phyloP scores from a whole-genome alignment of 2,888 invertebrate genomes.

The Stegana nigrithorax region DNA sequence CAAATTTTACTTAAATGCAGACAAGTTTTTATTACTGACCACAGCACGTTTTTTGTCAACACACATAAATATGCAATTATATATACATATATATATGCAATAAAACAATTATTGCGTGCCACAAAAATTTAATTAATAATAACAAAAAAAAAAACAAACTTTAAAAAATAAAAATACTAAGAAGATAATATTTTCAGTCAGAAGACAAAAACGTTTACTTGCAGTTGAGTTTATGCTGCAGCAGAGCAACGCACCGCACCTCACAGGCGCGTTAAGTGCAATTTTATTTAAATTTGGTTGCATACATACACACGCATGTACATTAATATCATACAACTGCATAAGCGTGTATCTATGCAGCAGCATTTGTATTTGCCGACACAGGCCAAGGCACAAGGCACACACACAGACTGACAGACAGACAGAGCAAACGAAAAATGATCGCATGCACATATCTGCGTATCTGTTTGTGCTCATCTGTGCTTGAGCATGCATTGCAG shows the following conservation, averaged over 20 bases:
- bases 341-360: too few relatives aligned
- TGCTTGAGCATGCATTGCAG: constrained; percentile 9
- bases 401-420: background rate
- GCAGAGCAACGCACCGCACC: too few relatives aligned
- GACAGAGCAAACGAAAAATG: background rate
- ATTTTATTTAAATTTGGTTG: too few relatives aligned
- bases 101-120: background rate
- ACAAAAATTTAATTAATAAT: too few relatives aligned
- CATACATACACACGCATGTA: background rate
- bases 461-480: background rate
- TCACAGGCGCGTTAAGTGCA: too few relatives aligned
- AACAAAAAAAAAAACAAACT: background rate
- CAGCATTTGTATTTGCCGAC: too few relatives aligned
- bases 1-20: background rate
- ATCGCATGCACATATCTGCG: background rate
- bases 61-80: too few relatives aligned
- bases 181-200: too few relatives aligned
- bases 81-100: background rate
- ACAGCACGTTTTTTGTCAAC: too few relatives aligned
- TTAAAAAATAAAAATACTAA: background rate
- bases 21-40: background rate
- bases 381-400: too few relatives aligned
- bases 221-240: too few relatives aligned
- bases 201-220: too few relatives aligned
- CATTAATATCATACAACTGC: background rate